A percentile compares a stretch with the other conserved stretches of the same genome.
phyloP scores from a whole-genome alignment of 2,797 vertebrate species.

The Notoglanidium macrostoma region DNA sequence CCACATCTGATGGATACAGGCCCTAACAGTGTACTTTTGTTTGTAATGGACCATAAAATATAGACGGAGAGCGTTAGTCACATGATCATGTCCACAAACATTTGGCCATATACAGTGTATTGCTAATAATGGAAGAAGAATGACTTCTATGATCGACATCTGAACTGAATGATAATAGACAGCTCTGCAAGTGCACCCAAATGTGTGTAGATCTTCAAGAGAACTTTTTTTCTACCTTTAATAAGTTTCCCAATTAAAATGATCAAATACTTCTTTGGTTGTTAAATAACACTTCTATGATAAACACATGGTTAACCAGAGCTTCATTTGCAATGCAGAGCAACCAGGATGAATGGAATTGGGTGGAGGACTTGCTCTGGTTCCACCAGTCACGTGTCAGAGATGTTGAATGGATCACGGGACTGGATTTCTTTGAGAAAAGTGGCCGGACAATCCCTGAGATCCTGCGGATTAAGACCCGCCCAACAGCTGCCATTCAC shows the following conservation, averaged over 20 bases:
- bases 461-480: constrained; percentile 73
- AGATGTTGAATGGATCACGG: constrained; percentile 77
- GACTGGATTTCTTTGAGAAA: constrained; percentile 74
- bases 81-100: neutral
- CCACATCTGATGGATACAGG: too few relatives aligned
- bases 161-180: neutral
- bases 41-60: too few relatives aligned
- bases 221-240: neutral
- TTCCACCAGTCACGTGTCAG: constrained; percentile 75
- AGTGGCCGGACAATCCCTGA: constrained; percentile 69
- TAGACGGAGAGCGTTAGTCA: too few relatives aligned
- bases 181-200: too few relatives aligned
- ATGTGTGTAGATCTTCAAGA: neutral
- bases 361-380: constrained; percentile 78
- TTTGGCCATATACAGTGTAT: neutral
- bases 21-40: too few relatives aligned
- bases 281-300: neutral
- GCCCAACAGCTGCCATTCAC: constrained; percentile 72
- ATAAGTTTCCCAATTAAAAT: neutral
- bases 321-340: constrained; percentile 60
- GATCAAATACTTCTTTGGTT: neutral
- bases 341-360: constrained; percentile 54
- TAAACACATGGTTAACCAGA: neutral
- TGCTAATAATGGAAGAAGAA: neutral
- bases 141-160: neutral